Conservation (phyloP, 2,113 vertebrate species). For the Rousettus leschenaultii region DNA sequence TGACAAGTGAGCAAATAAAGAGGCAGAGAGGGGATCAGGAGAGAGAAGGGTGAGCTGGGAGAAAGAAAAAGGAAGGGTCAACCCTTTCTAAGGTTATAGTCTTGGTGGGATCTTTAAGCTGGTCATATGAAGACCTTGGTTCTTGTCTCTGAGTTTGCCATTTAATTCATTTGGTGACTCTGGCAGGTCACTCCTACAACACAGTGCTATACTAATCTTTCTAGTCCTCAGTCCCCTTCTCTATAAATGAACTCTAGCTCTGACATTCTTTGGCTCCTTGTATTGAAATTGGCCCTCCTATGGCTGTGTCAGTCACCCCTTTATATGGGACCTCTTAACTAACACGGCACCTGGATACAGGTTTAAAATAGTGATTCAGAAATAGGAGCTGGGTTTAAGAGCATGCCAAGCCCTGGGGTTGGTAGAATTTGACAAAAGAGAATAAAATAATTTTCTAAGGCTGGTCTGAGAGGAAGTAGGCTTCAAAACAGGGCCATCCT, state of each 20-base stretch:
- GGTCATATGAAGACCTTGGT: neutral
- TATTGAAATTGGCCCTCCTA: neutral
- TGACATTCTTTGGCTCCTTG: neutral
- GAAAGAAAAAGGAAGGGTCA: neutral
- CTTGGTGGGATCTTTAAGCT: neutral
- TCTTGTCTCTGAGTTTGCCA: neutral
- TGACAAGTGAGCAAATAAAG: slow-evolving; percentile 15
- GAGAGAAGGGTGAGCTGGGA: neutral
- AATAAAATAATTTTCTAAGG: neutral
- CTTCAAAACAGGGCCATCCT: neutral
- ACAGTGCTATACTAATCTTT: neutral
- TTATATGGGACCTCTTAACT: no score
- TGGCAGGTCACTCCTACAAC: neutral
- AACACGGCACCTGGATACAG: neutral
- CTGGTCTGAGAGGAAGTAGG: neutral
- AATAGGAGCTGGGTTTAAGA: neutral
- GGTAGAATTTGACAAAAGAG: neutral
- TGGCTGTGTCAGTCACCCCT: no score
- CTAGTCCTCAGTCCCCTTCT: neutral
- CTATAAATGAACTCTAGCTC: neutral
- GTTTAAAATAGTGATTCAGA: neutral
- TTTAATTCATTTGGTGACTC: neutral
- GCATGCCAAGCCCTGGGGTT: neutral
- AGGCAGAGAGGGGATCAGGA: neutral
- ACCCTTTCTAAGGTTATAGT: neutral